Percentiles rank a stretch among this genome's conserved stretches.
These are phyloP conservation scores for Prionace glauca DNA, from an alignment of 2,797 vertebrate species.

Conservation along the genomic window DNA sequence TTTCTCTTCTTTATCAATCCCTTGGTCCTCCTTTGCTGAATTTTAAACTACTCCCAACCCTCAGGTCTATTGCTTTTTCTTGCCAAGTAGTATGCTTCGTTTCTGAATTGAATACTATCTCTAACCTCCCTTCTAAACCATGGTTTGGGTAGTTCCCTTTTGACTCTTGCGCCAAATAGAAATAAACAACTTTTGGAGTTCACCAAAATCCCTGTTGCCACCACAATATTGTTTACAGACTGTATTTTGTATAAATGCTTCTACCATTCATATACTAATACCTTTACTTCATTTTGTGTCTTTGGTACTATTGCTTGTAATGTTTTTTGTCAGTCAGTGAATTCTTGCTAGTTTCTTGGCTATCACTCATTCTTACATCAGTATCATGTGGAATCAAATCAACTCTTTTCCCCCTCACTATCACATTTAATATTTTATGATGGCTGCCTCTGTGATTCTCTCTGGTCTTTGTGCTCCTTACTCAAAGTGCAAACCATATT, in stretches of 20 bases:
- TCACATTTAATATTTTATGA: neutral
- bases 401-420: neutral
- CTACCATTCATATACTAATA: neutral
- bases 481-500: too few relatives aligned
- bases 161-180: too few relatives aligned
- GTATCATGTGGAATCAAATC: neutral
- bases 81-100: too few relatives aligned
- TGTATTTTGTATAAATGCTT: neutral
- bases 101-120: too few relatives aligned
- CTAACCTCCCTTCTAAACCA: too few relatives aligned
- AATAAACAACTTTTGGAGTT: neutral
- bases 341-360: neutral
- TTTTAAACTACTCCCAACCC: too few relatives aligned
- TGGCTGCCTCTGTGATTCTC: neutral
- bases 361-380: neutral
- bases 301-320: neutral
- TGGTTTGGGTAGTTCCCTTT: too few relatives aligned
- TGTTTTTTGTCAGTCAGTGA: neutral
- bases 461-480: too few relatives aligned
- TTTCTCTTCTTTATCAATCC: too few relatives aligned
- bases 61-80: too few relatives aligned
- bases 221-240: neutral
- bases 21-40: too few relatives aligned
- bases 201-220: neutral
- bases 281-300: neutral